phyloP scores from a whole-genome alignment of 2,888 invertebrate genomes.

The Mythimna loreyi region DNA sequence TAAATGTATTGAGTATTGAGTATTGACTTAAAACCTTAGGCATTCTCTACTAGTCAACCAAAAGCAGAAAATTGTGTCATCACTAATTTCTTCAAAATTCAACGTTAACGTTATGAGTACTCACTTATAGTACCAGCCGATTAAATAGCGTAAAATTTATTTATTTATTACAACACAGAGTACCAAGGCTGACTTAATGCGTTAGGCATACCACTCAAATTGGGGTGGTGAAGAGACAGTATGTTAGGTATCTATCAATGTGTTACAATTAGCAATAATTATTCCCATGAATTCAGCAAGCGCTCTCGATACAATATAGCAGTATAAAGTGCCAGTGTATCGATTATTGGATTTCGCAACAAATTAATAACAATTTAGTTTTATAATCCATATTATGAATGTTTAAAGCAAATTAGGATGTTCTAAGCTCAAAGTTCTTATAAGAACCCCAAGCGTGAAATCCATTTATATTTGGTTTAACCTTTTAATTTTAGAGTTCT shows the following conservation, averaged over 20 bases:
- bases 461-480: slow-evolving; percentile 9
- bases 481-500: slow-evolving; percentile 7
- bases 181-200: no score
- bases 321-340: background rate
- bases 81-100: background rate
- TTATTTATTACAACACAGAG: background rate
- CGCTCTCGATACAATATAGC: background rate
- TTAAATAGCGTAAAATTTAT: background rate
- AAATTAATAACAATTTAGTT: slow-evolving; percentile 36
- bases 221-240: no score
- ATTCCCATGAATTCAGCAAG: background rate
- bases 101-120: background rate
- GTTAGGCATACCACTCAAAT: no score
- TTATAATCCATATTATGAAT: slow-evolving; percentile 10
- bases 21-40: no score
- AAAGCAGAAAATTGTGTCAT: background rate
- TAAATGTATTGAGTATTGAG: no score
- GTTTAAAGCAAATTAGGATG: background rate
- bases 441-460: slow-evolving; percentile 11
- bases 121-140: background rate
- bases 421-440: background rate
- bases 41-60: no score
- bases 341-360: slow-evolving; percentile 9
- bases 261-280: background rate
- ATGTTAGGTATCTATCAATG: background rate